A percentile compares a stretch with the other conserved stretches of the same genome.
phyloP scores from a whole-genome alignment of 2,797 vertebrate species.

The Myotis findleyi region DNA sequence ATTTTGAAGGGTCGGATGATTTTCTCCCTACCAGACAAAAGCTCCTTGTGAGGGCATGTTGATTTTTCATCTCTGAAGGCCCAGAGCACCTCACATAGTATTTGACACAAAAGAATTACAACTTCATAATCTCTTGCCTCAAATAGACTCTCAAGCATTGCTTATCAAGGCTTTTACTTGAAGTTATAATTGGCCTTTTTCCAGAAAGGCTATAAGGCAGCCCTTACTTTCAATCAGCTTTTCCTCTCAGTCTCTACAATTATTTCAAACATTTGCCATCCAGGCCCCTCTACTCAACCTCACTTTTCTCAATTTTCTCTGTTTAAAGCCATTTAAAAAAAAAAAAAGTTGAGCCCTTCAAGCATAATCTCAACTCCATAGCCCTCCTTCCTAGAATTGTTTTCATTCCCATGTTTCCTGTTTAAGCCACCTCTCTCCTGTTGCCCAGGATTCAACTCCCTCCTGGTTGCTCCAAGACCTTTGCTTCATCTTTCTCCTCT shows the following conservation, averaged over 20 bases:
- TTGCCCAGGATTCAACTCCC: neutral
- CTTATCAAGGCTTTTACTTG: neutral
- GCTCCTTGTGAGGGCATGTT: neutral
- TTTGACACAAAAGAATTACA: neutral
- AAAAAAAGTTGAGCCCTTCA: neutral
- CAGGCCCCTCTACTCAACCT: neutral
- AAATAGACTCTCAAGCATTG: neutral
- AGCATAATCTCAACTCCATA: neutral
- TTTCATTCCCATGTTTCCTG: neutral
- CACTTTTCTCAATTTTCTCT: neutral
- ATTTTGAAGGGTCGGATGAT: neutral
- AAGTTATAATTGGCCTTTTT: neutral
- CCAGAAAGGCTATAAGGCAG: neutral
- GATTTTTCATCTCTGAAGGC: neutral
- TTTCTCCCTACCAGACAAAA: neutral
- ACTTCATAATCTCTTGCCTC: neutral
- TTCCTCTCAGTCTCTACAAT: neutral
- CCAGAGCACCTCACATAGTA: neutral
- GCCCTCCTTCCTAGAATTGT: neutral
- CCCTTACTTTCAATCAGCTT: neutral
- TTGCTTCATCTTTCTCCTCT: neutral
- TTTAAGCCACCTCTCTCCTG: neutral
- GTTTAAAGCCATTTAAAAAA: neutral
- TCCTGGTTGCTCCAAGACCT: neutral
- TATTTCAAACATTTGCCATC: constrained; percentile 18